Base-by-base conservation (phyloP, 2,113 vertebrate genomes). In the Octodon degus region DNA sequence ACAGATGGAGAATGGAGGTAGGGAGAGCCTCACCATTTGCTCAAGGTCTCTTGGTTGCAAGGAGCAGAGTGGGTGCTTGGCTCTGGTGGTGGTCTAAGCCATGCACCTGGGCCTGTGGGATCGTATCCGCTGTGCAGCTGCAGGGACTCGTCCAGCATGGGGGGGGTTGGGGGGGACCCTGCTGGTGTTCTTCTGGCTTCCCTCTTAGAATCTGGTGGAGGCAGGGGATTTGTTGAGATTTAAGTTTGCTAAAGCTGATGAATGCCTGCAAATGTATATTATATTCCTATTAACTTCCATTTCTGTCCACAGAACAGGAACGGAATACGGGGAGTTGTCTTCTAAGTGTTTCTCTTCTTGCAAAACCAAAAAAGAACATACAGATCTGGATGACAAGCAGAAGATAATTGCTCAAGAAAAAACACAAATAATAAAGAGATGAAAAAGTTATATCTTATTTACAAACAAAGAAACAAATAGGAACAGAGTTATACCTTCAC, bases 311-410 rank as follows among this genome's bases (percentile, higher is more conserved):
- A 62, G 27, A 60, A 24, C 25, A 80, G 55, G 58, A 37, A 86
- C 34, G 30, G 72, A 86, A 58, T 63, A 16, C 70, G 22, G 30
- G 5, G 9, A 87, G 47, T 91, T 90, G 83, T 63, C 62, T 96
- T 89, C 55, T 83, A 67, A 93, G n/a, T 20, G 13, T 74, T 72
- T 91, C 9, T 94, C 25, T 95, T 77, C 89, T 84, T 72, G 37
- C 25, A 89, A 89, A 95, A 89, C 65, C 22, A 22, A 7, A 92
- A 98, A 82, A 84, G n/a, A n/a, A 8, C 40, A 55, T 37, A 37
- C 3, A 55, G 81, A 93, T 85, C 74, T 95, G 40, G 94, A 60
- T 82, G 91, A 77, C 4, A 70, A 87, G 16, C 74, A 91, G 95
- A 91, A 2, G 19, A 65, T 8, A 89, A 16, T 74, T 84, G 91